Evolutionary conservation across 2,888 invertebrate species (phyloP), one percentile per base, ranked within the genome.

Genomic region (Amorpha juglandis): DNA sequence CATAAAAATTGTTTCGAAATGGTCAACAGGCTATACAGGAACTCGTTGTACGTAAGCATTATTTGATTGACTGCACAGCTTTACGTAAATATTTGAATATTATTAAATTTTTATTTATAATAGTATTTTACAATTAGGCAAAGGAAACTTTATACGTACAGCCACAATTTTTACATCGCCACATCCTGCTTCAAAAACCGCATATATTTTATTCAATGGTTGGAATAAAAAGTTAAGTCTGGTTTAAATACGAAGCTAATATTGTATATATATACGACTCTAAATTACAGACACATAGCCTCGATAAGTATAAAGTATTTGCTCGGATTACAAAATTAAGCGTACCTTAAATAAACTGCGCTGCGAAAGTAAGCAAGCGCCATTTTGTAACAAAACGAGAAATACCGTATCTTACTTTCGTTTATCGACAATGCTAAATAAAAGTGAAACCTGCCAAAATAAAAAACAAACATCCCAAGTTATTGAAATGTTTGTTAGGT

Each of bases 1-100:
- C 83, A 82, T 87, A 86, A 86, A 85, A 80, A 86, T 80, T 78
- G 83, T 85, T 86, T 85, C 78, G 79, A 82, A 86, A 88, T 74
- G 73, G 71, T 69, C 67, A 71, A 67, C 70, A 63, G 65, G 71
- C 69, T 62, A 38, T 45, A 62, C 50, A 19, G 51, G 65, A 51
- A n/a, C 51, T 48, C 11, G 42, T 65, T 63, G 51, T 51, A 47
- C 58, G 48, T 50, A 52, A 47, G 12, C 27, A 27, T 27, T 12
- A 42, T 53, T 64, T 27, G 45, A 45, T 53, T 64, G n/a, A 45
- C 12, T 53, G 33, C 12, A 52, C 38, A 16, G n/a, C 1, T 35
- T 53, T 35, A 33, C n/a, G 53, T 2, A 3, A 33, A 35, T 53
- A 53, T 9, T 2, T 3, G 51, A 27, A 27, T 42, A 4, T 51